phyloP scores from a whole-genome alignment of 2,888 invertebrate genomes.

The Gastracanthus pulcherrimus region DNA sequence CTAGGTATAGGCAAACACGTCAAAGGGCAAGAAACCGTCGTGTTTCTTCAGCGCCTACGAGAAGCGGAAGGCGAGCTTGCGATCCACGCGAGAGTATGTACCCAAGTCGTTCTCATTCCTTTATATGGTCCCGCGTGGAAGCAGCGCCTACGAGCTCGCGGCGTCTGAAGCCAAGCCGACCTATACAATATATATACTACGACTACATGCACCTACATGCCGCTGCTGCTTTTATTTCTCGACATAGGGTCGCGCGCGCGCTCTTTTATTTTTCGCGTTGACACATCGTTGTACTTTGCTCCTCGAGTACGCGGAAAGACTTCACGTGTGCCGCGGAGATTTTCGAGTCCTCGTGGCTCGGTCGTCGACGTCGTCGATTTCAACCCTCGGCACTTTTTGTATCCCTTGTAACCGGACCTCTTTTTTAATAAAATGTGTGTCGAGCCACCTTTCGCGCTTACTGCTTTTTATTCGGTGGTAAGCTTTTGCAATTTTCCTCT shows the following conservation, averaged over 20 bases:
- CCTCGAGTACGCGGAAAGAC: constrained; percentile 5
- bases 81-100: constrained; percentile 14
- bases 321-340: constrained; percentile 18
- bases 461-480: background rate
- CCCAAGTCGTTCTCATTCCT: constrained; percentile 45
- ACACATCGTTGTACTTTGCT: constrained; percentile 48
- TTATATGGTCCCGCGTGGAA: too few relatives aligned
- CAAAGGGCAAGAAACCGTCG: too few relatives aligned
- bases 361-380: background rate
- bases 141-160: background rate
- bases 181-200: too few relatives aligned
- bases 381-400: too few relatives aligned
- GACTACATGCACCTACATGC: too few relatives aligned
- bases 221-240: constrained; percentile 30
- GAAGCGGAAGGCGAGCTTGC: background rate
- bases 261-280: constrained; percentile 48
- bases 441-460: background rate
- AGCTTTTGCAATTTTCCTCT: too few relatives aligned
- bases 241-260: background rate
- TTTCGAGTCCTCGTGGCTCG: constrained; percentile 13
- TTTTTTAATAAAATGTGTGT: constrained; percentile 37
- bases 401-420: too few relatives aligned
- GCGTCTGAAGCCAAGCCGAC: background rate
- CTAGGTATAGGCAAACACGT: too few relatives aligned
- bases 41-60: constrained; percentile 31